A percentile compares a stretch with the other conserved stretches of the same genome.
Evolutionary conservation across 1,140 invertebrate genomes (phyloP).

Genomic region (Dryas iulia): DNA sequence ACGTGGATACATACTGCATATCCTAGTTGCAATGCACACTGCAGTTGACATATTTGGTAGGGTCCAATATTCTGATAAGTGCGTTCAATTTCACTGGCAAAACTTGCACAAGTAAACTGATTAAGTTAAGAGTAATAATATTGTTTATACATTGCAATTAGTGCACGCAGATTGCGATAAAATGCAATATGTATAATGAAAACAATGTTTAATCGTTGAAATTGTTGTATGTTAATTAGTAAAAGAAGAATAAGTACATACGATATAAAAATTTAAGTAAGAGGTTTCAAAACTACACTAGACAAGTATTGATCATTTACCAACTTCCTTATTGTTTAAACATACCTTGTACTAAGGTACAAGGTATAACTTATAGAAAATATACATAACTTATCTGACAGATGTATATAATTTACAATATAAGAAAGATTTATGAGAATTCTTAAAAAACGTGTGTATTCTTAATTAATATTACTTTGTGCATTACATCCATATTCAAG

Average conservation of each 20-base stretch:
- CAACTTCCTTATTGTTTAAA: neutral
- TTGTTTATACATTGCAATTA: constrained; percentile 33
- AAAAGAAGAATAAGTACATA: neutral
- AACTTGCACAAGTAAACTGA: constrained; percentile 22
- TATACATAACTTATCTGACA: too few relatives aligned
- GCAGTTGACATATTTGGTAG: constrained; percentile 36
- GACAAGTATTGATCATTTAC: neutral
- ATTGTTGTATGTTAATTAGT: neutral
- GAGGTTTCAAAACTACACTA: neutral
- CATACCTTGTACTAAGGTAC: too few relatives aligned
- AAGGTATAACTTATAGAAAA: too few relatives aligned
- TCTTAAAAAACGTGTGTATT: too few relatives aligned
- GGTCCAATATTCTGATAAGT: constrained; percentile 10
- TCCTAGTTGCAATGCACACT: constrained; percentile 37
- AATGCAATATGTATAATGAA: constrained; percentile 25
- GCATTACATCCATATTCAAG: neutral
- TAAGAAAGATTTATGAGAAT: too few relatives aligned
- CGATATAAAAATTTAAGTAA: neutral
- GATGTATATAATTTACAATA: too few relatives aligned
- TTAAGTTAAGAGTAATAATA: constrained; percentile 22
- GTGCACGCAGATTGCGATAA: constrained; percentile 31
- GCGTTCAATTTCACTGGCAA: constrained; percentile 5
- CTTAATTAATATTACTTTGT: neutral
- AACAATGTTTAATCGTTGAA: neutral
- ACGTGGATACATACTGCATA: constrained; percentile 38